Evolutionary conservation across 2,113 vertebrate genomes (phyloP), one percentile per base, ranked within the genome.

Genomic region (Plectropomus leopardus): DNA sequence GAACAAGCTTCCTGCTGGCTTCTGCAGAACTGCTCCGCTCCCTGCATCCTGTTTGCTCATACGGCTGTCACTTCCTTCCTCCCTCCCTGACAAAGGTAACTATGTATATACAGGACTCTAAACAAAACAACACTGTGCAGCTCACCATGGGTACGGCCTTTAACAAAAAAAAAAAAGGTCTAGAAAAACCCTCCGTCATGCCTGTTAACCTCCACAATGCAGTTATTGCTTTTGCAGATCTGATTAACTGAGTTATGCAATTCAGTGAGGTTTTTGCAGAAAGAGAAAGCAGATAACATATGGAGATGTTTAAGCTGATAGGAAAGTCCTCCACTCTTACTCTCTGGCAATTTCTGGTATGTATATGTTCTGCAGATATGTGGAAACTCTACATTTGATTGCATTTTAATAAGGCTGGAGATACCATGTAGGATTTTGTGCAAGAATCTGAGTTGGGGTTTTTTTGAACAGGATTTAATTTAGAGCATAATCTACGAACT

Each of bases 41-140:
- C 64, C 82, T 87, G 86, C 89, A 90, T 94, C 93, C 93, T 93
- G 93, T 94, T 93, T 92, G 91, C 86, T 89, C 83, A 72, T 88
- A 84, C 75, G 64, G 71, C 78, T 91, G 83, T 89, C 80, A 88
- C 86, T 91, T 91, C 91, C 92, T 90, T 83, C 90, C 89, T 86
- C 40, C 47, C 30, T 53, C 32, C 58, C 75, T 86, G 81, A 89
- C 83, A 82, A 86, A 86, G 80, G 83, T 80, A 73, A 21, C 60
- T 72, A 68, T 87, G 85, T 86, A 36, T 74, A 66, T 24, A 70
- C 34, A 88, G 24, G 54, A 73, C 51, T 75, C 75, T 64, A 80
- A 82, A 89, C 81, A 85, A 78, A 87, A 88, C 66, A 89, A 78
- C 65, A 85, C 48, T 76, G 45, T 28, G n/a, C 51, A 63, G 21